Conservation (phyloP, 2,888 invertebrate genomes). For the Lasioglossum vierecki region DNA sequence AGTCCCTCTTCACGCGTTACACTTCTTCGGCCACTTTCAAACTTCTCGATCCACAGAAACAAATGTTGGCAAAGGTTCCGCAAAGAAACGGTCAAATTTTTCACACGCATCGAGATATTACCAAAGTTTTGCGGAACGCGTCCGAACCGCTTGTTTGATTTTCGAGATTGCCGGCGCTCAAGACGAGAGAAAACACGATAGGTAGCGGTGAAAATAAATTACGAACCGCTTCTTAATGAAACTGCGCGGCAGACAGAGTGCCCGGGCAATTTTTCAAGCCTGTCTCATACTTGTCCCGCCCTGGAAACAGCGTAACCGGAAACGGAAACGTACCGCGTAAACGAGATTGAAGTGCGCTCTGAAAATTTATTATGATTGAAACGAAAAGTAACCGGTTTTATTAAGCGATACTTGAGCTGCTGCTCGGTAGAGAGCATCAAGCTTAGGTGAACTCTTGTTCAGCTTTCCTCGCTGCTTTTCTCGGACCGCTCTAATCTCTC, state of each 20-base stretch:
- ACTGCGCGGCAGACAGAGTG: constrained; percentile 66
- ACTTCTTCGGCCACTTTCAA: too few relatives aligned
- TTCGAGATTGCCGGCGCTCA: constrained; percentile 8
- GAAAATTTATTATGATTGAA: constrained; percentile 7
- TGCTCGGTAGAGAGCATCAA: background rate
- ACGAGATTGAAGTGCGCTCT: constrained; percentile 14
- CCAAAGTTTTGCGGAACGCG: background rate
- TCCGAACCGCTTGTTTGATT: constrained; percentile 23
- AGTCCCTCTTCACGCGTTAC: too few relatives aligned
- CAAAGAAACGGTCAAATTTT: background rate
- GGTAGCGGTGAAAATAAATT: constrained; percentile 76
- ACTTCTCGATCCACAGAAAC: too few relatives aligned
- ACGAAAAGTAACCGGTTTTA: background rate
- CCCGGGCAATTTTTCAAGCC: constrained; percentile 75
- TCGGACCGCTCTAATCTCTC: background rate
- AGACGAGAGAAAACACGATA: constrained; percentile 13
- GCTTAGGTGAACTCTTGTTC: background rate
- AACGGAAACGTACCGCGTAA: constrained; percentile 47
- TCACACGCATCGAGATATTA: background rate
- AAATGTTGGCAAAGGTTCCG: background rate
- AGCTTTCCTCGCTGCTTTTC: background rate
- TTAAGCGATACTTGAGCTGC: background rate
- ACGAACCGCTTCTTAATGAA: constrained; percentile 78
- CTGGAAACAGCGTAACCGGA: constrained; percentile 38
- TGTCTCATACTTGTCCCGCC: constrained; percentile 74